Evolutionary conservation across 2,797 vertebrate species (phyloP).

Genomic region (Gadopsis bispinosus): DNA sequence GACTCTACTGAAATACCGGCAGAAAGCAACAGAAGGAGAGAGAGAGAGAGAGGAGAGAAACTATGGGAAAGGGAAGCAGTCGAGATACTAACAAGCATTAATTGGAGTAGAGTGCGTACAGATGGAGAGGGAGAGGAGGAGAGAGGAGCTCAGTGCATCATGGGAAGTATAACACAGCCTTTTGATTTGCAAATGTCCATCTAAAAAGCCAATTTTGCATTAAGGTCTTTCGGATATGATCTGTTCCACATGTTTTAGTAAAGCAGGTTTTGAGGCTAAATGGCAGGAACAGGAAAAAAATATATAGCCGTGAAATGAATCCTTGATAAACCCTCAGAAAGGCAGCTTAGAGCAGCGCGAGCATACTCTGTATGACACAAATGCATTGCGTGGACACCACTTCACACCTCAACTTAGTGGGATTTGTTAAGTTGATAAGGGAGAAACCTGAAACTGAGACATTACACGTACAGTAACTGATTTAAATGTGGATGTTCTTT

Average conservation of each 20-base stretch:
- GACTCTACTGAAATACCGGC: no score
- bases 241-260: slow-evolving; percentile 54
- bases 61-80: no score
- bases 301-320: slow-evolving; percentile 25
- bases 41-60: no score
- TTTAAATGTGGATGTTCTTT: no score
- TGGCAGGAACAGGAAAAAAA: slow-evolving; percentile 3
- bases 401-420: not conserved
- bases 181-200: slow-evolving; percentile 47
- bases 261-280: slow-evolving; percentile 42
- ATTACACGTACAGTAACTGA: no score
- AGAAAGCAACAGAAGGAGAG: no score
- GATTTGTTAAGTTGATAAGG: not conserved
- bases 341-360: slow-evolving; percentile 10
- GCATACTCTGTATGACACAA: slow-evolving; percentile 11
- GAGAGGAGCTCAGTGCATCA: no score
- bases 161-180: slow-evolving; percentile 26
- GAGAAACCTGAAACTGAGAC: no score
- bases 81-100: no score
- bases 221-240: slow-evolving; percentile 44
- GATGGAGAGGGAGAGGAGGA: no score
- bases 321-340: slow-evolving; percentile 39
- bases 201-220: slow-evolving; percentile 51
- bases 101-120: no score
- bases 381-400: not conserved